Base-by-base conservation (phyloP, 2,888 invertebrate species). In the Phalera bucephala region DNA sequence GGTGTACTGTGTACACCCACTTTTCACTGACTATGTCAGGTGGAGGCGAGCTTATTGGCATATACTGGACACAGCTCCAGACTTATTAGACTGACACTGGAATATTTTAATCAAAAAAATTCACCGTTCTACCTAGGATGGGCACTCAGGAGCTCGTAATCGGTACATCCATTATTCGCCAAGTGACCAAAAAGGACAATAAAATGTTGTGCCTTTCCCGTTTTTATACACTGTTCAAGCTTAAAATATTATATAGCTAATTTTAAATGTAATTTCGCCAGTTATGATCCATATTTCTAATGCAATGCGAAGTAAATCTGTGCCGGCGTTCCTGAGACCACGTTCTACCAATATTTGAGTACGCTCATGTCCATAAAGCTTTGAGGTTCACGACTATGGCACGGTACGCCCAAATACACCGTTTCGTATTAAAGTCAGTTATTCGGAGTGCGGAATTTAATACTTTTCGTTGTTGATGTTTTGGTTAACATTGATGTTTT, bases 311-410 rank as follows among this genome's bases (percentile, higher is more conserved):
- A 70, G 66, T 71, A 78, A 80, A 78, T 78, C 78, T 72, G 58
- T 52, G 58, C 51, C 50, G 59, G 49, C 64, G 62, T 72, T 72
- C 66, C 57, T 46, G 52, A 68, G 70, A 72, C 75, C 82, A 84
- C 83, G 82, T 83, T 76, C 79, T 34, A 56, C 79, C 79, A 82
- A 84, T 83, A 82, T 83, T 81, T 80, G 75, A 74, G 64, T 65
- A 53, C 57, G 69, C 64, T 69, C 67, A 64, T 68, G 71, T 74
- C 72, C 70, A 68, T 69, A 74, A 77, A 78, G 70, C 72, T 71
- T 72, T 76, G 77, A 70, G 69, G 69, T 80, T 75, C 77, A 77
- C 66, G 68, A 70, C 68, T 64, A 67, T 57, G 53, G 54, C 65
- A 56, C 54, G 31, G 39, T 39, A 41, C 40, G n/a, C n/a, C 22